These are phyloP conservation scores for Tenodera sinensis DNA, from an alignment of 2,888 invertebrate species.

Conservation along the genomic window DNA sequence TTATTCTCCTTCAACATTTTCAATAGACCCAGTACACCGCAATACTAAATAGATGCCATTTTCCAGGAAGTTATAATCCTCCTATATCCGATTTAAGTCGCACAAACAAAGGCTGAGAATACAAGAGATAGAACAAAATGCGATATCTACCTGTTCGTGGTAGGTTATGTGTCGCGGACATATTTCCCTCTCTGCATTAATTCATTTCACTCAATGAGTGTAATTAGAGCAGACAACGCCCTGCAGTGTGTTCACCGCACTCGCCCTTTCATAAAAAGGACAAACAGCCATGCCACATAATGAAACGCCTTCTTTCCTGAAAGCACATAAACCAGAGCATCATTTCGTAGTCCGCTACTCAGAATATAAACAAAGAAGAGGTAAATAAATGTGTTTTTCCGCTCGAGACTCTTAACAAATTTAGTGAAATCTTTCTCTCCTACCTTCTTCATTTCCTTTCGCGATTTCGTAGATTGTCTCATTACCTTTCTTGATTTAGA, in stretches of 20 bases:
- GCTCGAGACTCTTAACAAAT: not conserved
- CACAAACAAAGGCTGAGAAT: too few relatives aligned
- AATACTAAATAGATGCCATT: too few relatives aligned
- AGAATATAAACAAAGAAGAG: not conserved
- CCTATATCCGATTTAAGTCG: too few relatives aligned
- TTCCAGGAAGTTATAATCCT: too few relatives aligned
- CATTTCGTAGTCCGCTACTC: not conserved
- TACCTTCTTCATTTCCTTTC: not conserved
- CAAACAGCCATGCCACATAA: not conserved
- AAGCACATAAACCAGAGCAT: not conserved
- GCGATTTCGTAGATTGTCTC: too few relatives aligned
- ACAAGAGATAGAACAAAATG: too few relatives aligned
- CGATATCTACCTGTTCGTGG: too few relatives aligned
- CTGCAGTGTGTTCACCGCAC: not conserved
- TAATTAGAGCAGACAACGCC: not conserved
- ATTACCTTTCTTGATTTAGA: too few relatives aligned
- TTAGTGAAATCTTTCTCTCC: not conserved
- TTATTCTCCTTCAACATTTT: too few relatives aligned
- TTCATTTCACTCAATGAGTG: not conserved
- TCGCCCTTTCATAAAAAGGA: not conserved
- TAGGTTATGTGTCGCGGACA: not conserved
- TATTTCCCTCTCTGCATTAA: not conserved
- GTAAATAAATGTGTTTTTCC: not conserved
- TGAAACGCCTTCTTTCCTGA: not conserved
- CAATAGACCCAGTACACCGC: too few relatives aligned